Percentiles rank a stretch among this genome's conserved stretches.
phyloP scores from a whole-genome alignment of 2,888 invertebrate species.

The Cephus spinipes region DNA sequence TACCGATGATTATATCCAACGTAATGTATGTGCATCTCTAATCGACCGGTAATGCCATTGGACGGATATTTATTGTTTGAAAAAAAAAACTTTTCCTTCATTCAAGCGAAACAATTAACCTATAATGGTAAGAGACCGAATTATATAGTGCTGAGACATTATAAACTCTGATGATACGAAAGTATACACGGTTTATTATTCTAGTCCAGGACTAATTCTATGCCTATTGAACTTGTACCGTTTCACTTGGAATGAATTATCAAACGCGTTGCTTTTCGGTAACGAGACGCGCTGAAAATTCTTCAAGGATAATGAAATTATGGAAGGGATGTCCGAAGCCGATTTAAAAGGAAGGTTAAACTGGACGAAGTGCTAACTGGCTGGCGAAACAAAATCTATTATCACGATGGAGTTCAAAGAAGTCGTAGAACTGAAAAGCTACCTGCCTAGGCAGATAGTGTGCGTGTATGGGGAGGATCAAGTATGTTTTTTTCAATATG shows the following conservation, averaged over 20 bases:
- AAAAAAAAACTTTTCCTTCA: background rate
- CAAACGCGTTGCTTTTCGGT: background rate
- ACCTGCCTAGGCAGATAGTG: background rate
- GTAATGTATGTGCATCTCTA: background rate
- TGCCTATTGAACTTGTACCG: background rate
- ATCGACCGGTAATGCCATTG: background rate
- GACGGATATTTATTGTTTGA: background rate
- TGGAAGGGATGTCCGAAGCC: background rate
- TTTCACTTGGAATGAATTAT: background rate
- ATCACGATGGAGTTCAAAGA: background rate
- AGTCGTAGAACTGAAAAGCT: background rate
- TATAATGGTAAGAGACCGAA: background rate
- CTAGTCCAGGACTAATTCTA: background rate
- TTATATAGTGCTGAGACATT: background rate
- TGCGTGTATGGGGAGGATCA: background rate
- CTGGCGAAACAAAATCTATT: background rate
- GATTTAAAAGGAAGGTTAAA: background rate
- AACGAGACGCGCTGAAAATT: background rate
- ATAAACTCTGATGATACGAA: background rate
- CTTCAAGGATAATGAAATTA: background rate
- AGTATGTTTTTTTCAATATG: background rate
- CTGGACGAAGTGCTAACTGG: background rate
- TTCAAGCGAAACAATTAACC: background rate
- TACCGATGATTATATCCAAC: background rate
- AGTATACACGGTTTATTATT: background rate